phyloP scores from a whole-genome alignment of 2,888 invertebrate species.

The Galeopsomyia nigrocyanea region DNA sequence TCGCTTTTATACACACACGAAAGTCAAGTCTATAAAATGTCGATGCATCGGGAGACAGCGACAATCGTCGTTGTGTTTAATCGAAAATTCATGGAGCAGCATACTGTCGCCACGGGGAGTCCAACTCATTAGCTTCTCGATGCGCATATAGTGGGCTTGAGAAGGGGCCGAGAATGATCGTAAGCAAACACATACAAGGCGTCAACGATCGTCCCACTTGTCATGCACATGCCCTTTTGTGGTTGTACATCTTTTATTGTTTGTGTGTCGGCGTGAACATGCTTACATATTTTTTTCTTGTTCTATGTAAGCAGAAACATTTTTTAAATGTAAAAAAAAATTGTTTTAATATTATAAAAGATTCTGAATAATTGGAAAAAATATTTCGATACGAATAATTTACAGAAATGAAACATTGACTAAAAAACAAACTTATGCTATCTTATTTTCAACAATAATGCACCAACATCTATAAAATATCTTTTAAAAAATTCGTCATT shows the following conservation, averaged over 20 bases:
- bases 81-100: conserved; percentile 45
- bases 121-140: conserved; percentile 36
- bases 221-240: not conserved
- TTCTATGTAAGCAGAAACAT: not conserved
- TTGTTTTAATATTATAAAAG: too few species aligned
- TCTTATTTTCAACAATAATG: too few species aligned
- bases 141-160: not conserved
- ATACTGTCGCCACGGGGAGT: conserved; percentile 30
- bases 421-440: too few species aligned
- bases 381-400: too few species aligned
- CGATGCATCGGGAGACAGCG: too few species aligned
- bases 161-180: conserved; percentile 4
- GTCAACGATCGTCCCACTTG: conserved; percentile 31
- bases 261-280: too few species aligned
- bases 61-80: conserved; percentile 23
- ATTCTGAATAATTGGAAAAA: too few species aligned
- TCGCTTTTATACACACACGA: not conserved
- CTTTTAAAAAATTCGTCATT: too few species aligned
- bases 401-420: too few species aligned
- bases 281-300: too few species aligned
- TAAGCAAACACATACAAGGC: conserved; percentile 24
- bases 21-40: conserved; percentile 32
- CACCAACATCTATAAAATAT: too few species aligned
- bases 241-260: too few species aligned
- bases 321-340: not conserved